Percentiles rank a stretch among this genome's conserved stretches.
These are phyloP conservation scores for Eurypyga helias DNA, from an alignment of 2,113 vertebrate species.

Conservation along the genomic window DNA sequence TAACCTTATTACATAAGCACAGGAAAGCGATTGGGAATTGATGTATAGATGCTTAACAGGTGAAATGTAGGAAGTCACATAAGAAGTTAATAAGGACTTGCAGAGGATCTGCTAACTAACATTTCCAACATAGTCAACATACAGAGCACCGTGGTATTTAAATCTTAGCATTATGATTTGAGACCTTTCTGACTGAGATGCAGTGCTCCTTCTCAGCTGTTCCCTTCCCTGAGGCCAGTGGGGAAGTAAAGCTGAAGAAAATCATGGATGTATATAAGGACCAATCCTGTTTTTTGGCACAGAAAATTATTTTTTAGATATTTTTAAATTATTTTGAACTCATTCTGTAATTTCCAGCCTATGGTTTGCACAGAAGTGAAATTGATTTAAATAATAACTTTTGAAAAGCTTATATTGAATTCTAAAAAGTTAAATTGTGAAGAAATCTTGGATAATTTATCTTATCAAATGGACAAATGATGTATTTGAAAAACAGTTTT, in stretches of 20 bases:
- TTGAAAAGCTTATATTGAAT: background rate
- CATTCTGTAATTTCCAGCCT: background rate
- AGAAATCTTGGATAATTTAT: background rate
- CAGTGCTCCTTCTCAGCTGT: background rate
- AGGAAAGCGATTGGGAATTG: background rate
- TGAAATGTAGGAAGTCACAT: constrained; percentile 7
- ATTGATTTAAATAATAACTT: background rate
- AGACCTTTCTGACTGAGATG: background rate
- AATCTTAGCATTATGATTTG: background rate
- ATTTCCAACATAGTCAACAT: background rate
- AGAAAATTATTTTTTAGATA: background rate
- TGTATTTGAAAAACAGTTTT: background rate
- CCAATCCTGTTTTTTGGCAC: background rate
- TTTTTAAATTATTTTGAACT: background rate
- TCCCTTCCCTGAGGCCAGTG: background rate
- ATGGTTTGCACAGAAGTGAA: background rate
- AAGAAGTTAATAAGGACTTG: background rate
- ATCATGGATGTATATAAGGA: background rate
- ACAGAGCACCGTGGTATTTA: background rate
- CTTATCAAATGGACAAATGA: background rate
- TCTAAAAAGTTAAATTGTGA: background rate
- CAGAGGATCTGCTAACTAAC: background rate
- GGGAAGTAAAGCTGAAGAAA: background rate
- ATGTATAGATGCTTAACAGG: background rate
- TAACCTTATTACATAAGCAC: background rate